Evolutionary conservation across 2,113 vertebrate genomes (phyloP).

Genomic region (Pseudorasbora parva): DNA sequence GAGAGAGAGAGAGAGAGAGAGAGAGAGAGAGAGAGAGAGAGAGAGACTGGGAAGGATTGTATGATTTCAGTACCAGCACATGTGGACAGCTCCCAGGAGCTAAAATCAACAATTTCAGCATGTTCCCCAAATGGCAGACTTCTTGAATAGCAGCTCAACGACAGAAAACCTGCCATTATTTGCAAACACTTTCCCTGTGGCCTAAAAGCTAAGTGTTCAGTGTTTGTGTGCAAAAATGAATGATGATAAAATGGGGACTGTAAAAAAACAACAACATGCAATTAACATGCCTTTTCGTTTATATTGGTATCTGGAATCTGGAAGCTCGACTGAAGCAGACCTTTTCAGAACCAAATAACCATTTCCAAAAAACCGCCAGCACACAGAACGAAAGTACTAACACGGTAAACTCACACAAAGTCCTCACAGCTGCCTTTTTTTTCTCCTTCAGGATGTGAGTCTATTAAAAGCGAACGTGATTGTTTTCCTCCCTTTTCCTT

Average conservation of each 20-base stretch:
- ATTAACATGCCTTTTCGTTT: background rate
- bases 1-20: background rate
- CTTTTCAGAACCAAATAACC: background rate
- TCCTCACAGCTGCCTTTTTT: background rate
- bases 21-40: too few species aligned
- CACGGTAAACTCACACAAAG: background rate
- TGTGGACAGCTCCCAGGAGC: conserved; percentile 15
- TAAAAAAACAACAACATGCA: background rate
- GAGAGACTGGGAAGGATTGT: background rate
- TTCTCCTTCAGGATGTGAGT: conserved; percentile 16
- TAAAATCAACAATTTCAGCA: background rate
- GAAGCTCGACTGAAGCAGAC: background rate
- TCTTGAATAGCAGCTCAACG: background rate
- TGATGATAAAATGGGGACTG: background rate
- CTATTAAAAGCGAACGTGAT: conserved; percentile 35
- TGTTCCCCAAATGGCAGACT: background rate
- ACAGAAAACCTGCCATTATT: background rate
- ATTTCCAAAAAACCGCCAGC: background rate
- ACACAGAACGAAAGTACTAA: background rate
- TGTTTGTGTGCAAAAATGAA: background rate
- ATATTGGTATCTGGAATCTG: background rate
- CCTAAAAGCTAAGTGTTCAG: background rate
- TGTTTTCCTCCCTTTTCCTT: conserved; percentile 53
- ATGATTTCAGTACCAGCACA: background rate
- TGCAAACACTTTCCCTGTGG: background rate